These are phyloP conservation scores for Octopus sinensis DNA, from an alignment of 1,140 invertebrate genomes.

Conservation along the genomic window DNA sequence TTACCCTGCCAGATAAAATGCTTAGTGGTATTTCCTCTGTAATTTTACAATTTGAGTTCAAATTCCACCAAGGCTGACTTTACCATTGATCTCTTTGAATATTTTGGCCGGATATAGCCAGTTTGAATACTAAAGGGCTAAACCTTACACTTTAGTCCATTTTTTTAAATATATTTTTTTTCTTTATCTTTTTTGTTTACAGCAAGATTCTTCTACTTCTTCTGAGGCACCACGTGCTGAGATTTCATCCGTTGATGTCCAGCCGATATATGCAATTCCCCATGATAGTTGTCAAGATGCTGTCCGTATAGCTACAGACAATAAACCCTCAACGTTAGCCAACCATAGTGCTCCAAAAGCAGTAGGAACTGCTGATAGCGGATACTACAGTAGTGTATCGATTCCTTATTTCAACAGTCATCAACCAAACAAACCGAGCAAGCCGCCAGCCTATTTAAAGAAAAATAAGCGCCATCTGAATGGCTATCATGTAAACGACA, in stretches of 20 bases:
- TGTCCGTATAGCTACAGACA: constrained; percentile 18
- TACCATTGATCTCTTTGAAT: too few species aligned
- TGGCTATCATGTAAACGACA: constrained; percentile 14
- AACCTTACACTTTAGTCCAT: too few species aligned
- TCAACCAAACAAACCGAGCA: constrained; percentile 22
- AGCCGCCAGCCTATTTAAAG: constrained; percentile 15
- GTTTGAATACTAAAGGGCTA: too few species aligned
- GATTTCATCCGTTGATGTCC: constrained; percentile 18
- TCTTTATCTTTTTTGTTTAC: neutral
- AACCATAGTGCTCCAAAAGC: constrained; percentile 16
- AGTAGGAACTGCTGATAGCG: constrained; percentile 17
- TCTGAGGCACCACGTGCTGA: neutral
- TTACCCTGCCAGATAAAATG: too few species aligned
- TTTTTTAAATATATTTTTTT: too few species aligned
- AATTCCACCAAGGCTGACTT: too few species aligned
- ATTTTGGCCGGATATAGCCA: too few species aligned
- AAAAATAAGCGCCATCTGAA: neutral
- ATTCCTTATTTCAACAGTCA: constrained; percentile 28
- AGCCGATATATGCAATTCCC: constrained; percentile 4
- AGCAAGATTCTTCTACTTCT: neutral
- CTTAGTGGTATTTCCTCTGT: too few species aligned
- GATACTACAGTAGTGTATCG: constrained; percentile 43
- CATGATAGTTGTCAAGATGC: constrained; percentile 18
- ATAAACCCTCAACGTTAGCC: constrained; percentile 12
- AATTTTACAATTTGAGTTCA: too few species aligned